Evolutionary conservation across 2,113 vertebrate species (phyloP).

Genomic region (Scartelaos histophorus): DNA sequence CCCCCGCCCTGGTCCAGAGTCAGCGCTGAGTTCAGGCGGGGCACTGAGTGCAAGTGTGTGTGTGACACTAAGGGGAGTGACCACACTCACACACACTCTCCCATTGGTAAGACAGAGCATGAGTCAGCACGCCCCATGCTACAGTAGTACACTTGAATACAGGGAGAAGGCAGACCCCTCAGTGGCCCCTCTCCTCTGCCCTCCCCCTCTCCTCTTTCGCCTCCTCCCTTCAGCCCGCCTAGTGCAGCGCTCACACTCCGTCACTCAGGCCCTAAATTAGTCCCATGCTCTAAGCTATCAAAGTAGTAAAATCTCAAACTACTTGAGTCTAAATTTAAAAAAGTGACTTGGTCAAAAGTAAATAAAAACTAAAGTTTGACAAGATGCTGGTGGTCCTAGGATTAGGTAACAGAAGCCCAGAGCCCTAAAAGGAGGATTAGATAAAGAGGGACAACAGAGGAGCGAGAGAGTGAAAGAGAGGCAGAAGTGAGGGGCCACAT

Average conservation of each 20-base stretch:
- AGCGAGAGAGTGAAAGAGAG: slow-evolving; percentile 44
- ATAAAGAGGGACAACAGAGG: slow-evolving; percentile 44
- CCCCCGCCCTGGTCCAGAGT: slow-evolving; percentile 65
- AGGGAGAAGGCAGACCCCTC: slow-evolving; percentile 69
- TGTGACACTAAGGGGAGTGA: slow-evolving; percentile 77
- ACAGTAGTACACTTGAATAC: slow-evolving; percentile 69
- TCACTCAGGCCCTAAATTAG: slow-evolving; percentile 61
- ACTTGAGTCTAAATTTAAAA: neutral
- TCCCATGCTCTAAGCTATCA: slow-evolving; percentile 42
- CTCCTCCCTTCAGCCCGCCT: slow-evolving; percentile 56
- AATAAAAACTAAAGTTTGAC: slow-evolving; percentile 1
- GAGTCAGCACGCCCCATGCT: slow-evolving; percentile 78
- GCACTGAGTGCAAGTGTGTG: slow-evolving; percentile 69
- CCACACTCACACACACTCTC: slow-evolving; percentile 68
- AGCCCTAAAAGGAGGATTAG: slow-evolving; percentile 20
- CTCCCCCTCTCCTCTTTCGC: slow-evolving; percentile 17
- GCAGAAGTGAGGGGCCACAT: slow-evolving; percentile 52
- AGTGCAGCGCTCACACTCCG: slow-evolving; percentile 49
- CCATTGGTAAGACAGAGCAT: slow-evolving; percentile 76
- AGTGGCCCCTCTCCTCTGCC: slow-evolving; percentile 56
- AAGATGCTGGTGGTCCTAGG: slow-evolving; percentile 12
- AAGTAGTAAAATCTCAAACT: neutral
- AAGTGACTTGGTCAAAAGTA: neutral
- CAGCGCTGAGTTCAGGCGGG: slow-evolving; percentile 75
- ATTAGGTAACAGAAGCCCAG: slow-evolving; percentile 19